Conservation (phyloP, 2,113 vertebrate species). For the Microtus pennsylvanicus region DNA sequence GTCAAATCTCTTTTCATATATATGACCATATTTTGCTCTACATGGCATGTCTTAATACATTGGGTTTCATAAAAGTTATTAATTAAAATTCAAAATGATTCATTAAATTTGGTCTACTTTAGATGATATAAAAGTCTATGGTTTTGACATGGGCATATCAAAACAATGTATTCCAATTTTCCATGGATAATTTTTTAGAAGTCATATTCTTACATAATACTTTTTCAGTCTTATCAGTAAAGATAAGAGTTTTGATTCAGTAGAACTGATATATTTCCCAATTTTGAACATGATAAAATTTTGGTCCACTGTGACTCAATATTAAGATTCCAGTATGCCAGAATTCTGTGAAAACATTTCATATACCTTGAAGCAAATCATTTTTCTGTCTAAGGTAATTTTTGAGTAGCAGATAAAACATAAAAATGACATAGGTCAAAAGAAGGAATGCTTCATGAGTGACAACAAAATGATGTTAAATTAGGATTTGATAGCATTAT, state of each 20-base stretch:
- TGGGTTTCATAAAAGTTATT: background rate
- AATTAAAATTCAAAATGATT: background rate
- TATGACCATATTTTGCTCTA: background rate
- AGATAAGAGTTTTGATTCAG: background rate
- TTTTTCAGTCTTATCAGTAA: background rate
- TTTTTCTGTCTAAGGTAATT: background rate
- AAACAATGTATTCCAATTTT: background rate
- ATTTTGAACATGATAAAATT: background rate
- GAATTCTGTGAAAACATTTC: slow-evolving; percentile 33
- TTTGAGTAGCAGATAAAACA: background rate
- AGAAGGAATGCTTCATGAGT: background rate
- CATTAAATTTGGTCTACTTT: background rate
- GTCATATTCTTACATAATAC: background rate
- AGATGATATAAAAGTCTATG: background rate
- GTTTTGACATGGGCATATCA: background rate
- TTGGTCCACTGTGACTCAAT: background rate
- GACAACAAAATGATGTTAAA: slow-evolving; percentile 66
- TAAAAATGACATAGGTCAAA: slow-evolving; percentile 3
- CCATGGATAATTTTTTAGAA: background rate
- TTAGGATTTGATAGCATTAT: slow-evolving; percentile 65
- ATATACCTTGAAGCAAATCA: background rate
- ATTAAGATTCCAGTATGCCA: background rate
- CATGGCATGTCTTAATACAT: background rate
- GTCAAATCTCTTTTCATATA: background rate
- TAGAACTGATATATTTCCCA: background rate